Evolutionary conservation across 2,797 vertebrate genomes (phyloP).

Genomic region (Antennarius maculatus): DNA sequence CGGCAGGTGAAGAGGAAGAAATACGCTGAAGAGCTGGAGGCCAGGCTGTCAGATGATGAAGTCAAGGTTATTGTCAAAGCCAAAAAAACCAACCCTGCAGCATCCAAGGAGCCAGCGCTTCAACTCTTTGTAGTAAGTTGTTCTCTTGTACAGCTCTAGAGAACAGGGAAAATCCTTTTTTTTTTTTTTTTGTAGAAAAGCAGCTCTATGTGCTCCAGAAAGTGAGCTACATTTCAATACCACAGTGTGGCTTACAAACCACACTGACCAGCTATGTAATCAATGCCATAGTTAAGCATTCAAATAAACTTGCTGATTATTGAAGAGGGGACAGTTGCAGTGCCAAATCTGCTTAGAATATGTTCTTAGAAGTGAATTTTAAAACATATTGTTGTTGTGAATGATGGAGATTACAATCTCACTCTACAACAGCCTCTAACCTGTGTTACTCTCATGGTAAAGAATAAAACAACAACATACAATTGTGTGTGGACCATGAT

Average conservation of each 20-base stretch:
- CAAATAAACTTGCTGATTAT: slow-evolving; percentile 14
- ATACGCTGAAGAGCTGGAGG: slow-evolving; percentile 93
- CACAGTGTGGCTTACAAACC: slow-evolving; percentile 26
- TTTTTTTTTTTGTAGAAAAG: slow-evolving; percentile 8
- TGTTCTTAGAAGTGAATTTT: background rate
- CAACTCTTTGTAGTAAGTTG: slow-evolving; percentile 95
- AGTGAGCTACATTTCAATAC: slow-evolving; percentile 31
- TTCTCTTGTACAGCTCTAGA: background rate
- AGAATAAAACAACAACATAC: background rate
- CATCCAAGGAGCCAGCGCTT: slow-evolving; percentile 86
- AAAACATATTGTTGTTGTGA: background rate
- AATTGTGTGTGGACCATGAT: background rate
- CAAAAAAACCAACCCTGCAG: slow-evolving; percentile 86
- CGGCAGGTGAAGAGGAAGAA: slow-evolving; percentile 97
- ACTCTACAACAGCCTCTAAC: background rate
- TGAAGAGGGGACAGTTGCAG: slow-evolving; percentile 2
- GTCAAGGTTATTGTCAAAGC: slow-evolving; percentile 90
- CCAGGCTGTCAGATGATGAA: slow-evolving; percentile 92
- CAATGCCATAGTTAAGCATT: slow-evolving; percentile 12
- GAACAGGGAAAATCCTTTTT: background rate
- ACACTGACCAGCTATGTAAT: slow-evolving; percentile 18
- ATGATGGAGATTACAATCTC: slow-evolving; percentile 6
- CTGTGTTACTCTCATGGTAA: background rate
- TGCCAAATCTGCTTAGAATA: background rate
- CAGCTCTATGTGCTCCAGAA: slow-evolving; percentile 1